Base-by-base conservation (phyloP, 2,888 invertebrate species). In the Neria commutata region DNA sequence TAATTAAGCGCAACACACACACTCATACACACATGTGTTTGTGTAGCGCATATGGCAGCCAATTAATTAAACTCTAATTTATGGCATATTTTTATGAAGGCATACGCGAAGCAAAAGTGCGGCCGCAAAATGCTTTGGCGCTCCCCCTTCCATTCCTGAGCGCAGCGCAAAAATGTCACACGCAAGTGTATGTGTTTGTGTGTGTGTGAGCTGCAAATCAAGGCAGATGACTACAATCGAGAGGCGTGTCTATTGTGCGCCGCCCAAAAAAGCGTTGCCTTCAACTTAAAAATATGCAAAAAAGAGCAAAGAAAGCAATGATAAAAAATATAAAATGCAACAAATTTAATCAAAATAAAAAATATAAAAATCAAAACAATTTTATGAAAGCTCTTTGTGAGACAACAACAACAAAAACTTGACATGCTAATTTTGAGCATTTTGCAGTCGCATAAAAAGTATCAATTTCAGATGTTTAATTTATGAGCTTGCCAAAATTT, bases 21-120 rank as follows among this genome's bases (percentile, higher is more conserved):
- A n/a, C n/a, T n/a, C n/a, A n/a, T n/a, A n/a, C n/a, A n/a, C n/a
- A n/a, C n/a, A n/a, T n/a, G n/a, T n/a, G n/a, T 33, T 26, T 8
- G 11, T 14, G 11, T 55, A 59, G 58, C 60, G 65, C 70, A 71
- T 68, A 67, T 71, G 71, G 69, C 71, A 67, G 70, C 69, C 76
- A 76, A 77, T 77, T 76, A 74, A 77, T 77, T 77, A 75, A 66
- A 64, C 66, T 62, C 67, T 72, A 74, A 76, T 76, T 77, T 76
- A 76, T 76, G 73, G 66, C 72, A 37, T 25, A 63, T 19, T 11
- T 42, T 17, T 42, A 42, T 42, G 21, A 8, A 4, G 21, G 21
- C 21, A 42, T 17, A 17, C 17, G 21, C 14, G 37, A 37, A 37
- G 11, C n/a, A 37, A 4, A 37, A 37, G n/a, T n/a, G n/a, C n/a